A percentile compares a stretch with the other conserved stretches of the same genome.
phyloP scores from a whole-genome alignment of 2,113 vertebrate genomes.

The Ariopsis seemanni region DNA sequence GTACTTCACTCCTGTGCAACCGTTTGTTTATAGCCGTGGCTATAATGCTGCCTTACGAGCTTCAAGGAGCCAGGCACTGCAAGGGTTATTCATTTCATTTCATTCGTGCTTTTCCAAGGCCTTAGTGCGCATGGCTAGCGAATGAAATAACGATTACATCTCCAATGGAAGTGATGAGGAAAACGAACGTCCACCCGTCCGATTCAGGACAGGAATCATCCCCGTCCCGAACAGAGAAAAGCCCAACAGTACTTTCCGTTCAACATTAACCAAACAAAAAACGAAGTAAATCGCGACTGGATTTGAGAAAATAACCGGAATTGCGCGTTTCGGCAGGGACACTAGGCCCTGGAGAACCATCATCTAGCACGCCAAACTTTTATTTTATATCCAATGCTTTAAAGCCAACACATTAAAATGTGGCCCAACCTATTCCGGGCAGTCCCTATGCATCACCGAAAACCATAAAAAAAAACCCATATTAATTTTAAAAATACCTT shows the following conservation, averaged over 20 bases:
- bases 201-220: constrained; percentile 40
- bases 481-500: constrained; percentile 65
- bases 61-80: constrained; percentile 33
- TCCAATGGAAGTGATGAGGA: constrained; percentile 60
- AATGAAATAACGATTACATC: constrained; percentile 53
- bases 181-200: constrained; percentile 41
- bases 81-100: constrained; percentile 50
- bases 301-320: not conserved
- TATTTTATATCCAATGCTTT: constrained; percentile 61
- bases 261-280: constrained; percentile 26
- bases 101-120: constrained; percentile 30
- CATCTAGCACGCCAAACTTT: constrained; percentile 69
- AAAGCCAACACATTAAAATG: constrained; percentile 41
- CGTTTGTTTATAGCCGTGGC: not conserved
- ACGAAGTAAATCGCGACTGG: constrained; percentile 22
- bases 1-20: not conserved
- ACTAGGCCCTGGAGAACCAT: constrained; percentile 67
- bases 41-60: constrained; percentile 6
- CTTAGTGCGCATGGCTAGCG: constrained; percentile 74
- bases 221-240: constrained; percentile 35
- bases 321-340: constrained; percentile 36
- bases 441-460: not conserved
- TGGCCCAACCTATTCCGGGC: constrained; percentile 27
- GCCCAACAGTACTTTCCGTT: constrained; percentile 50
- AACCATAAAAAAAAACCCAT: constrained; percentile 5